phyloP scores from a whole-genome alignment of 1,140 invertebrate genomes.

The Liolophura sinensis region DNA sequence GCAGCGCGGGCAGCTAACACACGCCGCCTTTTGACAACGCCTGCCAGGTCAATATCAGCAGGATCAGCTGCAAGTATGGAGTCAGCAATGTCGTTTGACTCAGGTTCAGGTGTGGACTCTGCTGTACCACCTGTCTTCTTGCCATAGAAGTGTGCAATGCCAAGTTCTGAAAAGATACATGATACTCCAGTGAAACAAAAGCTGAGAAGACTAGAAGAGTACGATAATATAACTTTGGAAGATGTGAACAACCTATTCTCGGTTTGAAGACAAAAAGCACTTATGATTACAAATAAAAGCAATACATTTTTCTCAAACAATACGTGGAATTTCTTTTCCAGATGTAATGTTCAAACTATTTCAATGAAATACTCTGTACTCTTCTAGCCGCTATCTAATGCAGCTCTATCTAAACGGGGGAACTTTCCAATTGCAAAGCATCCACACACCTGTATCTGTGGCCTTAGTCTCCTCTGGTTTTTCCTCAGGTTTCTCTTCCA shows the following conservation, averaged over 20 bases:
- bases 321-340: too few species aligned
- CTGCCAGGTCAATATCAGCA: conserved; percentile 31
- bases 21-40: conserved; percentile 46
- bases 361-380: too few species aligned
- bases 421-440: conserved; percentile 2
- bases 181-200: neutral
- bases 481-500: conserved; percentile 11
- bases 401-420: neutral
- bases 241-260: too few species aligned
- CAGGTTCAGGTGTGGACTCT: neutral
- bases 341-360: too few species aligned
- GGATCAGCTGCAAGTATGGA: neutral
- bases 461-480: conserved; percentile 21
- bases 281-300: too few species aligned
- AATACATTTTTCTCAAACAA: too few species aligned
- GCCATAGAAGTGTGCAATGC: conserved; percentile 37
- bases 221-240: too few species aligned
- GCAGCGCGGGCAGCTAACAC: conserved; percentile 38
- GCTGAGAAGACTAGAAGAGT: too few species aligned
- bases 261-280: too few species aligned
- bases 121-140: conserved; percentile 16
- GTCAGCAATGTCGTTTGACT: neutral
- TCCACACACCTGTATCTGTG: conserved; percentile 17
- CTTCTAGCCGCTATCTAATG: too few species aligned
- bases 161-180: conserved; percentile 16